Evolutionary conservation across 2,888 invertebrate species (phyloP).

Genomic region (Agrochola macilenta): DNA sequence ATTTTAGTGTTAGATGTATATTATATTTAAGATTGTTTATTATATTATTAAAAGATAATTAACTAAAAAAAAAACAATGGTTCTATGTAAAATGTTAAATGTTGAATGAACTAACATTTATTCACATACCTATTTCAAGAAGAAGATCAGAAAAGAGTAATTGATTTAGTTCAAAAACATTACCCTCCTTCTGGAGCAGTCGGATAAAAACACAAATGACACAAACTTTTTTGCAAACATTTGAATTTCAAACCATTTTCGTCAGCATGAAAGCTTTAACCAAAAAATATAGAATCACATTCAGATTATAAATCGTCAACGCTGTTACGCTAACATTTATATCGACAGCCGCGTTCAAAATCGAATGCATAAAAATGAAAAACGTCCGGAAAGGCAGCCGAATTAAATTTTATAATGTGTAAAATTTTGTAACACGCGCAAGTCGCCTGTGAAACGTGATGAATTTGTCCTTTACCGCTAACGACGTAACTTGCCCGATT

Average conservation of each 20-base stretch:
- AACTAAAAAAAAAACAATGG: too few species aligned
- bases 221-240: constrained; percentile 16
- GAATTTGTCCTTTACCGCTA: constrained; percentile 64
- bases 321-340: constrained; percentile 43
- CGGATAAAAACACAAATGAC: constrained; percentile 10
- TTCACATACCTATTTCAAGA: background rate
- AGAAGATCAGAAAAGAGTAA: constrained; percentile 12
- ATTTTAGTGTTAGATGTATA: too few species aligned
- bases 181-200: too few species aligned
- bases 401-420: constrained; percentile 57
- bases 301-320: constrained; percentile 42
- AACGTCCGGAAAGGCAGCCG: constrained; percentile 1
- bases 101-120: background rate
- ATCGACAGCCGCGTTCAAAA: constrained; percentile 28
- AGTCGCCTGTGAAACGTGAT: constrained; percentile 54
- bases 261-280: constrained; percentile 16
- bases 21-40: too few species aligned
- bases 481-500: constrained; percentile 64
- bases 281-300: constrained; percentile 44
- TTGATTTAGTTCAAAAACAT: background rate
- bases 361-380: constrained; percentile 41
- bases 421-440: constrained; percentile 51
- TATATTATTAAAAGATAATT: too few species aligned
- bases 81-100: background rate
- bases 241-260: constrained; percentile 9